Evolutionary conservation across 2,113 vertebrate species (phyloP).

Genomic region (Eudyptes chrysolophus): DNA sequence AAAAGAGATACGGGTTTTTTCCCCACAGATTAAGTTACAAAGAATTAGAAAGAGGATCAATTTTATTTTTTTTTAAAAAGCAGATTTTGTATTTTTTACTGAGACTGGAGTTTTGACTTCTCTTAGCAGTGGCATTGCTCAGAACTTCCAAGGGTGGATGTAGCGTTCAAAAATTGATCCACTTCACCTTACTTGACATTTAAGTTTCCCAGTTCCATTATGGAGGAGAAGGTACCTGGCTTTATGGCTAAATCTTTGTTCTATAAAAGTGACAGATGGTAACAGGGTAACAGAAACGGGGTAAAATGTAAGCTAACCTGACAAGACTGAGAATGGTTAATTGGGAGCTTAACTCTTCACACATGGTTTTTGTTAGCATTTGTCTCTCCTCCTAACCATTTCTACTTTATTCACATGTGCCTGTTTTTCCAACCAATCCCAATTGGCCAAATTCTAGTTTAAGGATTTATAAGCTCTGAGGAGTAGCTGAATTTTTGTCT

Average conservation of each 20-base stretch:
- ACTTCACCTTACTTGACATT: neutral
- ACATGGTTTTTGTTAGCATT: neutral
- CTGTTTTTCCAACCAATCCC: neutral
- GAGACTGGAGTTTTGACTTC: neutral
- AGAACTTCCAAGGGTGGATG: neutral
- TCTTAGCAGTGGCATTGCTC: neutral
- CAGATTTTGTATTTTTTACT: neutral
- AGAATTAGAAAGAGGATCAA: neutral
- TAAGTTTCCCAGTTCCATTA: neutral
- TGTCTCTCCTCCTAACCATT: neutral
- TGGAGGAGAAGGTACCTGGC: neutral
- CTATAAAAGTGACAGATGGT: neutral
- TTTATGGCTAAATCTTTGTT: neutral
- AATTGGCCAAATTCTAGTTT: neutral
- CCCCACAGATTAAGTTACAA: neutral
- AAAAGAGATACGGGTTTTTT: rapidly evolving
- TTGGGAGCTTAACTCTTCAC: neutral
- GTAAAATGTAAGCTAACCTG: neutral
- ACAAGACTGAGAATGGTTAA: neutral
- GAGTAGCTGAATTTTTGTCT: neutral
- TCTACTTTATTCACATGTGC: neutral
- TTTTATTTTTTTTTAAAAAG: too few relatives aligned
- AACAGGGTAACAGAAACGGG: neutral
- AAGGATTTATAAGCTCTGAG: neutral
- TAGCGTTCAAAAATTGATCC: neutral